phyloP scores from a whole-genome alignment of 1,140 invertebrate species.

The Carcinoscorpius rotundicauda region DNA sequence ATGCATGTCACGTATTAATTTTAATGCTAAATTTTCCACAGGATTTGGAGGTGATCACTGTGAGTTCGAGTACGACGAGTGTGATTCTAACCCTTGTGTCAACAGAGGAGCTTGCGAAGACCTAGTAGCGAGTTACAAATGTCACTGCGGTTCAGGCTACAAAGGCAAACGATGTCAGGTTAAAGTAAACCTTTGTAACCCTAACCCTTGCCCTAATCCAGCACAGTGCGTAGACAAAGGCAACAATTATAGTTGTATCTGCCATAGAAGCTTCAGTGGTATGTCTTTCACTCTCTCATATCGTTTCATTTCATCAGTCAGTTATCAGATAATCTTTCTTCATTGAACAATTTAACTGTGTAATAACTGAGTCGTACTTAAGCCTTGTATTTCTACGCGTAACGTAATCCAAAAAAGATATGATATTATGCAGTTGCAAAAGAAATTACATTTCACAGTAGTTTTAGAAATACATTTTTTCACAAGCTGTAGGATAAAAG shows the following conservation, averaged over 20 bases:
- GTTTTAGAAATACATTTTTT: no score
- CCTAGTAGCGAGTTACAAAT: constrained; percentile 29
- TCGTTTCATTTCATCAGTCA: no score
- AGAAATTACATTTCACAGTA: no score
- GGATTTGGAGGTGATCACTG: constrained; percentile 22
- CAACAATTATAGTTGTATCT: constrained; percentile 57
- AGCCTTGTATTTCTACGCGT: no score
- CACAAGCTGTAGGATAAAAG: no score
- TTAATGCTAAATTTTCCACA: not conserved
- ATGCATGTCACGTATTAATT: no score
- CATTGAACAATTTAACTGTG: no score
- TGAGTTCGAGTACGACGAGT: constrained; percentile 27
- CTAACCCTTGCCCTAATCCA: constrained; percentile 50
- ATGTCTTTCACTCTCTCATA: not conserved
- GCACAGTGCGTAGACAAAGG: constrained; percentile 52
- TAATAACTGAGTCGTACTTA: no score
- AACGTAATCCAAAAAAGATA: no score
- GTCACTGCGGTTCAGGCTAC: constrained; percentile 38
- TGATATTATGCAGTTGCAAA: no score
- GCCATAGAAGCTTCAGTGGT: constrained; percentile 50
- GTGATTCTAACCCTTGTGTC: constrained; percentile 47
- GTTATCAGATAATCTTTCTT: no score
- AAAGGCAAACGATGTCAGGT: constrained; percentile 32
- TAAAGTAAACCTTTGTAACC: constrained; percentile 49
- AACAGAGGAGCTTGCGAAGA: constrained; percentile 27